Evolutionary conservation across 2,113 vertebrate genomes (phyloP).

Genomic region (Polyodon spathula): DNA sequence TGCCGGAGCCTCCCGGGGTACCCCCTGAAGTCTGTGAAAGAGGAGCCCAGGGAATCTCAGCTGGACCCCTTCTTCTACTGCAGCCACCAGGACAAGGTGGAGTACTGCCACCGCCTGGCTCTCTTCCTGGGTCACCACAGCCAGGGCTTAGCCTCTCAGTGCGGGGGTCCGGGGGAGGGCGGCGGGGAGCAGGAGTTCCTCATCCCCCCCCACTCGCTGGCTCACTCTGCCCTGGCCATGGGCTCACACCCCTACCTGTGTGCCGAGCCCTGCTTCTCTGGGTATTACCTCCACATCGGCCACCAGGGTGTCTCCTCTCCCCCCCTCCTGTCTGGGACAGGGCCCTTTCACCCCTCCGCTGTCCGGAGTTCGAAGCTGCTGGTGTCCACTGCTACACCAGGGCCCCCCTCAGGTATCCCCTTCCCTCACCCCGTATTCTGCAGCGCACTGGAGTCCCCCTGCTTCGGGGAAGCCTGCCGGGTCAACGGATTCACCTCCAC

Average conservation of each 20-base stretch:
- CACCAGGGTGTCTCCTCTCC: slow-evolving; percentile 44
- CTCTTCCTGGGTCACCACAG: slow-evolving; percentile 74
- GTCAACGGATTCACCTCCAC: slow-evolving; percentile 53
- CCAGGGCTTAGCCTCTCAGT: slow-evolving; percentile 10
- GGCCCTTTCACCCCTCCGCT: slow-evolving; percentile 54
- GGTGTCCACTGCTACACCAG: slow-evolving; percentile 55
- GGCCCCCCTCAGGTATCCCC: slow-evolving; percentile 62
- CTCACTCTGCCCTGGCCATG: slow-evolving; percentile 47
- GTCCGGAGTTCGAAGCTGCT: slow-evolving; percentile 67
- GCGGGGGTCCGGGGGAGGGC: slow-evolving; percentile 44
- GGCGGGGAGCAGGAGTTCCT: slow-evolving; percentile 67
- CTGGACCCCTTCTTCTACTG: slow-evolving; percentile 66
- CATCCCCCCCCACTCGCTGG: slow-evolving; percentile 37
- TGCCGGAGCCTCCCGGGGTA: slow-evolving; percentile 45
- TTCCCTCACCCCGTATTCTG: slow-evolving; percentile 80
- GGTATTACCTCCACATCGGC: slow-evolving; percentile 62
- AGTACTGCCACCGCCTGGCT: slow-evolving; percentile 78
- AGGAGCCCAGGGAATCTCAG: slow-evolving; percentile 55
- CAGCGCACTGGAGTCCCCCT: slow-evolving; percentile 61
- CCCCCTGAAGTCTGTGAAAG: slow-evolving; percentile 54
- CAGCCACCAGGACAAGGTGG: slow-evolving; percentile 63
- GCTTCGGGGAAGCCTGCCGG: slow-evolving; percentile 70
- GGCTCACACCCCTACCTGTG: slow-evolving; percentile 59
- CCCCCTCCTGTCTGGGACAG: slow-evolving; percentile 32
- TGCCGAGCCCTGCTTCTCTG: slow-evolving; percentile 64